phyloP scores from a whole-genome alignment of 2,797 vertebrate species.

The Gouania willdenowi region DNA sequence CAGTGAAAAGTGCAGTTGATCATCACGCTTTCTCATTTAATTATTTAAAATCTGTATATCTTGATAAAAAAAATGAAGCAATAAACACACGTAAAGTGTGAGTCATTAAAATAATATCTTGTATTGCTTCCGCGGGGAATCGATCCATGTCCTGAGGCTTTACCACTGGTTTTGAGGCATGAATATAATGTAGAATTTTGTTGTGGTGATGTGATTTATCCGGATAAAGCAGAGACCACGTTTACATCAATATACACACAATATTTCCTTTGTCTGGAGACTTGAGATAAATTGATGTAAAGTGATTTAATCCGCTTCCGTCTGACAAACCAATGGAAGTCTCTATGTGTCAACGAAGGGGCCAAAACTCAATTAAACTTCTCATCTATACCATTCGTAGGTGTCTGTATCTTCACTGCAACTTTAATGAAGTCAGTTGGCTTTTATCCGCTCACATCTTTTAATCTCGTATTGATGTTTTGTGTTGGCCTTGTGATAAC shows the following conservation, averaged over 20 bases:
- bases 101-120: too few species aligned
- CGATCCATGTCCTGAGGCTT: too few species aligned
- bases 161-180: too few species aligned
- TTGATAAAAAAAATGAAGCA: too few species aligned
- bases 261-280: constrained; percentile 20
- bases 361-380: constrained; percentile 49
- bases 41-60: too few species aligned
- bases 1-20: too few species aligned
- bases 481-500: constrained; percentile 62
- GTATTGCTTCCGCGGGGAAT: too few species aligned
- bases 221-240: too few species aligned
- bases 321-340: constrained; percentile 47
- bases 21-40: too few species aligned
- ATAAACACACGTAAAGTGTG: too few species aligned
- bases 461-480: constrained; percentile 77
- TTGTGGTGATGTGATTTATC: too few species aligned
- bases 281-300: constrained; percentile 10
- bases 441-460: constrained; percentile 60
- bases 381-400: constrained; percentile 44
- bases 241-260: background rate
- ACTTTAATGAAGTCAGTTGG: constrained; percentile 73
- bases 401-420: constrained; percentile 62
- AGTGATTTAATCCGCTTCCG: constrained; percentile 12
- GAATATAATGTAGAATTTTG: too few species aligned
- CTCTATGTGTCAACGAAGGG: constrained; percentile 63